phyloP scores from a whole-genome alignment of 1,140 invertebrate genomes.

The Phymorhynchus buccinoides region DNA sequence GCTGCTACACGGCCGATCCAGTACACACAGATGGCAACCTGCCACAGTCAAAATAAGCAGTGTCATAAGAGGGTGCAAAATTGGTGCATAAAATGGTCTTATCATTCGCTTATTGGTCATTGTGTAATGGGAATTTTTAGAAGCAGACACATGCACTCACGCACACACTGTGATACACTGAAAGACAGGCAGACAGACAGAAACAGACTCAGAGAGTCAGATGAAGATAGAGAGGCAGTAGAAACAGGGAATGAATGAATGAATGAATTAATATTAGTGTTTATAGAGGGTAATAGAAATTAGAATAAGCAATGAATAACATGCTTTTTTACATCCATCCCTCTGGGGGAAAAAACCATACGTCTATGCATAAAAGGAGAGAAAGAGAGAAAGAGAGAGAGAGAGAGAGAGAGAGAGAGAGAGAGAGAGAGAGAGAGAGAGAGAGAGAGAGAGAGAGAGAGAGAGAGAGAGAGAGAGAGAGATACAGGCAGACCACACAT shows the following conservation, averaged over 20 bases:
- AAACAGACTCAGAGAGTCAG: no score
- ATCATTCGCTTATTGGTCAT: no score
- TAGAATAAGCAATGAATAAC: not conserved
- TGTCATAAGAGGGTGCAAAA: no score
- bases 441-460: not conserved
- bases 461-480: not conserved
- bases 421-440: not conserved
- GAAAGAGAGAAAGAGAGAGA: not conserved
- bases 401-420: not conserved
- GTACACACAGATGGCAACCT: conserved; percentile 70
- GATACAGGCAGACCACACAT: not conserved
- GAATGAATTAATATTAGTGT: not conserved
- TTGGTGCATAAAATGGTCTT: no score
- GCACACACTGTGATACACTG: no score
- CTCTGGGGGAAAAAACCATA: not conserved
- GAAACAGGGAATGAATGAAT: not conserved
- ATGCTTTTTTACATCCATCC: not conserved
- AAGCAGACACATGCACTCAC: no score
- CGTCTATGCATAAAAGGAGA: not conserved
- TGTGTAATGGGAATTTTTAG: no score
- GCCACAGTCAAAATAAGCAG: conserved; percentile 39
- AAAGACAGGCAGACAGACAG: no score
- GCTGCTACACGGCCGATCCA: conserved; percentile 64
- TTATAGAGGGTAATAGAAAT: no score
- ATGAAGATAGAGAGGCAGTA: no score